phyloP scores from a whole-genome alignment of 2,113 vertebrate genomes.

The Falcunculus frontatus region DNA sequence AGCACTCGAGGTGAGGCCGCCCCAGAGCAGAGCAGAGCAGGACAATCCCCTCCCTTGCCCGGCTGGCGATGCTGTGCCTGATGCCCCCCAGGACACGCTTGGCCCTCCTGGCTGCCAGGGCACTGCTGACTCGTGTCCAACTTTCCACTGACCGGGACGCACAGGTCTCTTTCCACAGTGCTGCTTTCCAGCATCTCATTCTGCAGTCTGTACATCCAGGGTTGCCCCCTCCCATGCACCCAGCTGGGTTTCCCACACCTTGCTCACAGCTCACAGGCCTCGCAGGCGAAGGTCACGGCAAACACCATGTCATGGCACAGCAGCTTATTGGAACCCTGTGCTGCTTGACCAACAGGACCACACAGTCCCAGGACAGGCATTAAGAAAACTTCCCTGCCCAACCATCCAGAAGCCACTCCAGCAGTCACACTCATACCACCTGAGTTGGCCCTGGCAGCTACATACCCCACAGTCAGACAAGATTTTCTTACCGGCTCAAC shows the following conservation, averaged over 20 bases:
- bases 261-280: background rate
- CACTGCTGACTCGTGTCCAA: background rate
- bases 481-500: rapidly evolving
- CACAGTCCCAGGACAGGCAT: rapidly evolving
- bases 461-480: background rate
- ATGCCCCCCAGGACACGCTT: background rate
- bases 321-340: background rate
- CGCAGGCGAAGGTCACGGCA: no score
- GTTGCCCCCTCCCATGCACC: rapidly evolving
- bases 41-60: background rate
- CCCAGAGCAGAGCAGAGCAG: background rate
- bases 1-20: background rate
- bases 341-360: background rate
- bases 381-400: background rate
- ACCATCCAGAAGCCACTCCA: background rate
- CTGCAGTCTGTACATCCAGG: rapidly evolving
- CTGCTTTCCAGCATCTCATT: background rate
- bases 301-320: rapidly evolving
- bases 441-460: background rate
- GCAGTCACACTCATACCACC: background rate
- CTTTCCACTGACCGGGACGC: rapidly evolving
- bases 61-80: background rate
- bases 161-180: rapidly evolving
- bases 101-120: background rate
- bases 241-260: background rate